These are phyloP conservation scores for Cynopterus sphinx DNA, from an alignment of 2,797 vertebrate genomes.

Conservation along the genomic window DNA sequence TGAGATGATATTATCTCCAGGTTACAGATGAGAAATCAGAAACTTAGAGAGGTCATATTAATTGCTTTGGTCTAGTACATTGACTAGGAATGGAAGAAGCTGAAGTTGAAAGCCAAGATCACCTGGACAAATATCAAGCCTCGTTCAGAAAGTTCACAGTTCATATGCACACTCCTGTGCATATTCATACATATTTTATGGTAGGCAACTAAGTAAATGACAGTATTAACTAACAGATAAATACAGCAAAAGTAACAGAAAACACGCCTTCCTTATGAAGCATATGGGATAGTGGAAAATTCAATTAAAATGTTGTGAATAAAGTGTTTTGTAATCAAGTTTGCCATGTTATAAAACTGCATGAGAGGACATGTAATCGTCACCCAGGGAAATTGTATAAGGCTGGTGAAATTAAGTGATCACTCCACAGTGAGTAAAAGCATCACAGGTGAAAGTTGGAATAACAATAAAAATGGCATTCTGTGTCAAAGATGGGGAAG, in stretches of 20 bases:
- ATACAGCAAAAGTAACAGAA: background rate
- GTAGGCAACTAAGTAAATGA: background rate
- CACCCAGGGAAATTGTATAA: background rate
- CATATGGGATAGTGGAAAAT: background rate
- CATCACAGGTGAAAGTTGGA: background rate
- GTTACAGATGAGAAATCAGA: background rate
- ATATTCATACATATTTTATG: background rate
- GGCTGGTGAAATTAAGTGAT: background rate
- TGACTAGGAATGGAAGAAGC: background rate
- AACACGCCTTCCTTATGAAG: background rate
- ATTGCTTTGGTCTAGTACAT: background rate
- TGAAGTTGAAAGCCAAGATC: background rate
- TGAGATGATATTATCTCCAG: background rate
- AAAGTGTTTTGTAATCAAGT: background rate
- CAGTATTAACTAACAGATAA: background rate
- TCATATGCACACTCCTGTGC: background rate
- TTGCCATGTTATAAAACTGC: background rate
- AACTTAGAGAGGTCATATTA: background rate
- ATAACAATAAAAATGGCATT: background rate
- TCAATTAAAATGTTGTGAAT: conserved; percentile 22
- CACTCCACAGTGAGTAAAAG: background rate
- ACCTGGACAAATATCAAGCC: background rate
- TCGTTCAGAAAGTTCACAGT: background rate
- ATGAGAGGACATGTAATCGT: background rate
- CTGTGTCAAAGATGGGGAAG: background rate